Evolutionary conservation across 2,888 invertebrate species (phyloP), one percentile per base, ranked within the genome.

Genomic region (Apamea epomidion): DNA sequence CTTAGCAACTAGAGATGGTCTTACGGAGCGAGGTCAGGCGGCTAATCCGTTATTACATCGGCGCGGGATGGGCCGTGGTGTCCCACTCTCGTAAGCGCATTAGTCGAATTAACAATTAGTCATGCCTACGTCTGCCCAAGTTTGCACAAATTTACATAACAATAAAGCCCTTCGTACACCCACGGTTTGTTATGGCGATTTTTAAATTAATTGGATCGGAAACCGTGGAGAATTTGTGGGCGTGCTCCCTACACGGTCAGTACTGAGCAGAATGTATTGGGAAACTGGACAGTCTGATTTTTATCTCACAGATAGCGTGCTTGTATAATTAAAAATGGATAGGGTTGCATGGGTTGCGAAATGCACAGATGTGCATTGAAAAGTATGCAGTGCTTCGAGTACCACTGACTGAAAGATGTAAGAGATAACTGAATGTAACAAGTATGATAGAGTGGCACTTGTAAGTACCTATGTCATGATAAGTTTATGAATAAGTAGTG

Each of bases 61-160:
- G 85, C 90, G 81, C 90, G 92, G 91, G 91, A 91, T 90, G 90
- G 89, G 90, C 87, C 89, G 91, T 90, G 91, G 92, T 92, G 91
- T 93, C 92, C 93, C 93, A 91, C 93, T 93, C 92, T 92, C 91
- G 93, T 96, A 96, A 96, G 96, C 95, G 95, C 95, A 96, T 97
- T 96, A 96, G 91, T 93, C 94, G 96, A 96, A 97, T 97, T 96
- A 97, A 96, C 96, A 97, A 97, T 97, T 97, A 97, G 97, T 95
- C 97, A 96, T 95, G 96, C 95, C 96, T 94, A 94, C 93, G 96
- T 95, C 95, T 96, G 96, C 92, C 94, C 93, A 95, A 96, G 96
- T 97, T 96, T 95, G 95, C 96, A 94, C 95, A 95, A 94, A 97
- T 97, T 96, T 96, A 96, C 97, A 97, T 97, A 95, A 97, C 97